Conservation (phyloP, 2,888 invertebrate species). For the Scelioninae gen. 2 region DNA sequence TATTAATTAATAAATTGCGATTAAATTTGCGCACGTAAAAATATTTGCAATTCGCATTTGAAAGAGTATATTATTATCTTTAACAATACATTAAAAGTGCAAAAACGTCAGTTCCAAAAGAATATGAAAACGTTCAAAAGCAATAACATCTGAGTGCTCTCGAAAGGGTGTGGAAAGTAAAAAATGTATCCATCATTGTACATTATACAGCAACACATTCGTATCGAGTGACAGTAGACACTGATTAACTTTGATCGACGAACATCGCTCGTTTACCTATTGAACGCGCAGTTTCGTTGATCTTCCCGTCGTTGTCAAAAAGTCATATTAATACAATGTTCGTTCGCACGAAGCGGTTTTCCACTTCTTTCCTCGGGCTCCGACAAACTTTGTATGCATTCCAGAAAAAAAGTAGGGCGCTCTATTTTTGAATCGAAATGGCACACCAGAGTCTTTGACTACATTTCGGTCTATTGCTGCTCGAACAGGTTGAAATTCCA, state of each 20-base stretch:
- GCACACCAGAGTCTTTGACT: conserved; percentile 37
- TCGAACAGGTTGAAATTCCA: conserved; percentile 44
- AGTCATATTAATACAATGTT: conserved; percentile 48
- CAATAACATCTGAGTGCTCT: conserved; percentile 5
- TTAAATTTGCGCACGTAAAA: neutral
- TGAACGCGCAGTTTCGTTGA: conserved; percentile 55
- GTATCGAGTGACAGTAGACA: conserved; percentile 47
- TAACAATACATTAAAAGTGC: neutral
- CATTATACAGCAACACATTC: conserved; percentile 37
- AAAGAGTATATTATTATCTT: neutral
- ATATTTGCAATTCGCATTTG: neutral
- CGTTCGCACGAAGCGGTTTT: conserved; percentile 34
- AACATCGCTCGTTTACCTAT: conserved; percentile 54
- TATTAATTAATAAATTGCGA: neutral
- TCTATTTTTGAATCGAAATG: conserved; percentile 47
- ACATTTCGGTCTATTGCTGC: conserved; percentile 37
- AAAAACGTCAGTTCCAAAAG: conserved; percentile 13
- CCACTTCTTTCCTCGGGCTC: conserved; percentile 56
- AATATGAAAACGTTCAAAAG: conserved; percentile 13
- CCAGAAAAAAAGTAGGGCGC: conserved; percentile 52
- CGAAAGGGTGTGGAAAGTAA: conserved; percentile 19
- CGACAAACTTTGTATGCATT: conserved; percentile 50
- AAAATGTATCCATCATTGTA: conserved; percentile 41
- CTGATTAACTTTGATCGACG: conserved; percentile 52
- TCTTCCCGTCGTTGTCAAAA: conserved; percentile 54